phyloP scores from a whole-genome alignment of 2,797 vertebrate genomes.

The Cetoscarus ocellatus region DNA sequence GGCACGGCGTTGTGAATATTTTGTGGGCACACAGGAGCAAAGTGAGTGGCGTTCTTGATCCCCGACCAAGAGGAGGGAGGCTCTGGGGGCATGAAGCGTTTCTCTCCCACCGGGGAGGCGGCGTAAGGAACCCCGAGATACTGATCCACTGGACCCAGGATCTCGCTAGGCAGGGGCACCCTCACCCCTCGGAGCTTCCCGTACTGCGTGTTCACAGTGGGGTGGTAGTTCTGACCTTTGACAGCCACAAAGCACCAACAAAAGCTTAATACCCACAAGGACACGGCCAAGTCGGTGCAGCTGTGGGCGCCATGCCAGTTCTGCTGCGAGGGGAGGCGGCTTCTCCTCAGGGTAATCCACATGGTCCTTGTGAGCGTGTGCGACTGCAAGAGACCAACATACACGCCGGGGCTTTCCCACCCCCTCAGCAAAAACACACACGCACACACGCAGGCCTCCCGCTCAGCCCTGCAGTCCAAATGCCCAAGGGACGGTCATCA shows the following conservation, averaged over 20 bases:
- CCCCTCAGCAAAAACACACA: slow-evolving; percentile 41
- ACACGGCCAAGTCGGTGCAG: slow-evolving; percentile 60
- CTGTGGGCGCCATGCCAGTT: slow-evolving; percentile 66
- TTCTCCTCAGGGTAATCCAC: slow-evolving; percentile 84
- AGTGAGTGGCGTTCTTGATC: slow-evolving; percentile 98
- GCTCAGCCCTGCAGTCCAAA: slow-evolving; percentile 75
- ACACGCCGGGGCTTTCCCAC: slow-evolving; percentile 61
- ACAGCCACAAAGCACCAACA: slow-evolving; percentile 83
- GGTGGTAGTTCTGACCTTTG: slow-evolving; percentile 92
- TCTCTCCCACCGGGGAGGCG: slow-evolving; percentile 92
- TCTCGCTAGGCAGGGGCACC: slow-evolving; percentile 95
- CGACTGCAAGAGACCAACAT: slow-evolving; percentile 77
- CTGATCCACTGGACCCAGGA: slow-evolving; percentile 97
- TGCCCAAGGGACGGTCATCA: slow-evolving; percentile 77
- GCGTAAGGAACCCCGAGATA: slow-evolving; percentile 97
- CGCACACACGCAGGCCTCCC: slow-evolving; percentile 55
- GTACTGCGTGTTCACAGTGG: slow-evolving; percentile 97
- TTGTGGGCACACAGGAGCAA: slow-evolving; percentile 98
- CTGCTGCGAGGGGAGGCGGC: slow-evolving; percentile 69
- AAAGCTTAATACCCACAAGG: slow-evolving; percentile 92
- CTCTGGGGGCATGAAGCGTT: slow-evolving; percentile 97
- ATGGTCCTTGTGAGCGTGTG: slow-evolving; percentile 82
- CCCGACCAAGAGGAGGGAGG: slow-evolving; percentile 97
- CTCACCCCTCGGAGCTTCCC: slow-evolving; percentile 96
- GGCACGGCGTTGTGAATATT: slow-evolving; percentile 99